These are phyloP conservation scores for Plebejus melissa DNA, from an alignment of 2,888 invertebrate species.

Conservation along the genomic window DNA sequence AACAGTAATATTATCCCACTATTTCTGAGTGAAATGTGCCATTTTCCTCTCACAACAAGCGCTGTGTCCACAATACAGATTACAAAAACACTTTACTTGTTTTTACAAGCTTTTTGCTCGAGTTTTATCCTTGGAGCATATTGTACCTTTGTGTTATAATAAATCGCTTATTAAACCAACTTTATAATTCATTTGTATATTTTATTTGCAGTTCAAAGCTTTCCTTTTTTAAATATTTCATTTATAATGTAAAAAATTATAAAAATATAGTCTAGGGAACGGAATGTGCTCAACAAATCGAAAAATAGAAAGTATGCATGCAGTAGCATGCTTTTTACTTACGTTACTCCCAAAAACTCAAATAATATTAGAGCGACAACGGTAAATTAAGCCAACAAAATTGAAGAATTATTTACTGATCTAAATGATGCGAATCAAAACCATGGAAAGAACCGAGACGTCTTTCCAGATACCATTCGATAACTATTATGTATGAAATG, in stretches of 20 bases:
- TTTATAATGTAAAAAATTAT: too few relatives aligned
- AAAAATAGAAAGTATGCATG: too few relatives aligned
- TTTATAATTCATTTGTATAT: not conserved
- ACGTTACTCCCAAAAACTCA: not conserved
- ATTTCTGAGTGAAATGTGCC: slow-evolving; percentile 1
- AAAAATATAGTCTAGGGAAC: too few relatives aligned
- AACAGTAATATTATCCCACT: not conserved
- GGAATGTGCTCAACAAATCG: too few relatives aligned
- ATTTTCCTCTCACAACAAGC: not conserved
- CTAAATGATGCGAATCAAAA: not conserved
- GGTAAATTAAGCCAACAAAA: not conserved
- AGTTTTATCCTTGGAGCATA: not conserved
- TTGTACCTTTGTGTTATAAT: not conserved
- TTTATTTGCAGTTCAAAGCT: not conserved
- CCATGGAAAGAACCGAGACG: not conserved
- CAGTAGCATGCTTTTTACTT: not conserved
- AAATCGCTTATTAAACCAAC: not conserved
- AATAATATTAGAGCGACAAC: not conserved
- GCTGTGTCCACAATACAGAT: slow-evolving; percentile 9
- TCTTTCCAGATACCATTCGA: not conserved
- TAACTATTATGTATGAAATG: too few relatives aligned
- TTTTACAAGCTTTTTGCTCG: slow-evolving; percentile 5
- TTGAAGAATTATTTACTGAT: not conserved
- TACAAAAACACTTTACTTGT: slow-evolving; percentile 17
- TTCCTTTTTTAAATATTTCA: too few relatives aligned